Conservation (phyloP, 2,797 vertebrate genomes). For the Thripadectes ignobilis region DNA sequence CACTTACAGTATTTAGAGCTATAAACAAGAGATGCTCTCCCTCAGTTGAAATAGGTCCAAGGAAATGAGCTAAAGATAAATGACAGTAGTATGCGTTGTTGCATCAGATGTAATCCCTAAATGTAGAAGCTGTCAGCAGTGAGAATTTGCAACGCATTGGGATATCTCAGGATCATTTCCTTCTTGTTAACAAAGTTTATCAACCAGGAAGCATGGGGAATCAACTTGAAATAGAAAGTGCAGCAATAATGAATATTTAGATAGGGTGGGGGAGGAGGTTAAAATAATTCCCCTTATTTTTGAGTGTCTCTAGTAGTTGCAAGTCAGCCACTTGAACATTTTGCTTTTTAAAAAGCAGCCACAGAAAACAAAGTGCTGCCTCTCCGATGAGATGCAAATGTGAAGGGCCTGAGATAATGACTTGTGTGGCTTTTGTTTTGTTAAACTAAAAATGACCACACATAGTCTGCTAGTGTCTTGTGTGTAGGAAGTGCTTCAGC, state of each 20-base stretch:
- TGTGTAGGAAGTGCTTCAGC: not conserved
- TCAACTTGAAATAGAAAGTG: not conserved
- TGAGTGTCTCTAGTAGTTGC: not conserved
- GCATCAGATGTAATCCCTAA: constrained; percentile 70
- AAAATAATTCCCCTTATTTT: not conserved
- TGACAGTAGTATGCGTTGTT: constrained; percentile 49
- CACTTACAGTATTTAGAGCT: constrained; percentile 73
- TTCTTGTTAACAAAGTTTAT: constrained; percentile 63
- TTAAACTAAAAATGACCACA: not conserved
- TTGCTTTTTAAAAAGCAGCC: not conserved
- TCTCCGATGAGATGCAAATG: not conserved
- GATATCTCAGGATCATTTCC: constrained; percentile 53
- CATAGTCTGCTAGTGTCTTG: not conserved
- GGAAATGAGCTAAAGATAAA: constrained; percentile 77
- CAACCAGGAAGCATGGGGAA: constrained; percentile 47
- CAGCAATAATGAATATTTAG: not conserved
- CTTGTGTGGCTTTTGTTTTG: not conserved
- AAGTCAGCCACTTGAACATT: not conserved
- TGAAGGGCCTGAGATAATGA: not conserved
- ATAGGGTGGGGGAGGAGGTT: not conserved
- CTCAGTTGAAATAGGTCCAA: constrained; percentile 70
- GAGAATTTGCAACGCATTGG: constrained; percentile 42
- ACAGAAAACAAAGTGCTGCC: not conserved
- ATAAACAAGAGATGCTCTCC: constrained; percentile 73
- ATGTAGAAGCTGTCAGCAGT: constrained; percentile 38